These are phyloP conservation scores for Uloborus plumipes DNA, from an alignment of 2,888 invertebrate species.

Conservation along the genomic window DNA sequence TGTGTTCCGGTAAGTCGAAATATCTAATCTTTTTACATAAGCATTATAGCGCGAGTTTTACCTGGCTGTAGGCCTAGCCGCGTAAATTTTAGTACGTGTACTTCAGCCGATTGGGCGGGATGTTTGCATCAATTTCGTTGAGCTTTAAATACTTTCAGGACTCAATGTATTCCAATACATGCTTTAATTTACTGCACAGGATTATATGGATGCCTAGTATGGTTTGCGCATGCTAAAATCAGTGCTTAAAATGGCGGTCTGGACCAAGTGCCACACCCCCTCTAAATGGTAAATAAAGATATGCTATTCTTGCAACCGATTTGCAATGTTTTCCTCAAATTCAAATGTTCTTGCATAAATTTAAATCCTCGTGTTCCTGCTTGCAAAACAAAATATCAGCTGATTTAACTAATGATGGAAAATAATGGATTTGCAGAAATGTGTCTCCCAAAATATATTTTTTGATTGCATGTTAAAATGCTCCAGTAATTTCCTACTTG, in stretches of 20 bases:
- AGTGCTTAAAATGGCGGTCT: conserved; percentile 25
- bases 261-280: conserved; percentile 55
- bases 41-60: conserved; percentile 35
- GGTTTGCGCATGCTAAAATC: conserved; percentile 3
- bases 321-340: background rate
- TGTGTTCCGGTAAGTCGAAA: conserved; percentile 25
- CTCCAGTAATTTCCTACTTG: too few species aligned
- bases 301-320: background rate
- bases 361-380: too few species aligned
- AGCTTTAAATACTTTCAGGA: background rate
- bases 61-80: conserved; percentile 56
- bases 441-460: too few species aligned
- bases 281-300: conserved; percentile 10
- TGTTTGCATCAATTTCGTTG: background rate
- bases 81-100: conserved; percentile 62
- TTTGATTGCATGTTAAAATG: too few species aligned
- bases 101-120: conserved; percentile 25
- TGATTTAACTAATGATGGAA: too few species aligned
- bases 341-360: too few species aligned
- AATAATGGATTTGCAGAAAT: too few species aligned
- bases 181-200: too few species aligned
- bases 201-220: too few species aligned
- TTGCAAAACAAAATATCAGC: too few species aligned
- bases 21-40: conserved; percentile 1
- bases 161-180: too few species aligned